Evolutionary conservation across 2,113 vertebrate genomes (phyloP), one percentile per base, ranked within the genome.

Genomic region (Erinaceus europaeus): DNA sequence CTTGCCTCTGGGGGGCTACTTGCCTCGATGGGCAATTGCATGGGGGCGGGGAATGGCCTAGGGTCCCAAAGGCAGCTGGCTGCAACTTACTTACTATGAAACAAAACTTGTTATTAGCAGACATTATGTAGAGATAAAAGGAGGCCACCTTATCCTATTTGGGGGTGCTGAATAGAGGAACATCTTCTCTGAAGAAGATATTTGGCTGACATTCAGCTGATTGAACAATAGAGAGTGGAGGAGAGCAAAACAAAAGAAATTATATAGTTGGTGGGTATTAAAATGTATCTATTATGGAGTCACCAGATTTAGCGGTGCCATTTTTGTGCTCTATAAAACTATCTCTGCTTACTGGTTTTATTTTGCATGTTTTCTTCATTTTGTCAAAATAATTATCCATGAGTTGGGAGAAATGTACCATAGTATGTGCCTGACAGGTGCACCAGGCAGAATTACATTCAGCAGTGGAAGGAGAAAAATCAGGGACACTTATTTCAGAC

Each of bases 401-500:
- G n/a, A n/a, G n/a, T n/a, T n/a, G n/a, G n/a, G n/a, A n/a, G n/a
- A n/a, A n/a, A 57, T 29, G 12, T 27, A 29, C 25, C 25, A n/a
- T 57, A 57, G 55, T 29, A 57, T 57, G 9, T 57, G 25, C 55
- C 25, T 57, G 52, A 10, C 10, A 23, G 12, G 25, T 4, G 29
- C 3, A 57, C 52, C 93, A 95, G 91, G 59, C 27, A 93, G 86
- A 79, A 80, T 85, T 15, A 74, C 86, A 94, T 86, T n/a, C 38
- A 93, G 81, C 15, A 9, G 32, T 93, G 55, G 55, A 64, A n/a
- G 34, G 40, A n/a, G 69, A 94, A 53, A 12, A 25, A 84, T 78
- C 84, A 95, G 81, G 79, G n/a, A 77, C 93, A 84, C 23, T 14
- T 21, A 93, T 91, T 95, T 91, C 10, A 29, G 65, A 91, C n/a